A percentile compares a stretch with the other conserved stretches of the same genome.
phyloP scores from a whole-genome alignment of 1,140 invertebrate species.

The Pissodes strobi region DNA sequence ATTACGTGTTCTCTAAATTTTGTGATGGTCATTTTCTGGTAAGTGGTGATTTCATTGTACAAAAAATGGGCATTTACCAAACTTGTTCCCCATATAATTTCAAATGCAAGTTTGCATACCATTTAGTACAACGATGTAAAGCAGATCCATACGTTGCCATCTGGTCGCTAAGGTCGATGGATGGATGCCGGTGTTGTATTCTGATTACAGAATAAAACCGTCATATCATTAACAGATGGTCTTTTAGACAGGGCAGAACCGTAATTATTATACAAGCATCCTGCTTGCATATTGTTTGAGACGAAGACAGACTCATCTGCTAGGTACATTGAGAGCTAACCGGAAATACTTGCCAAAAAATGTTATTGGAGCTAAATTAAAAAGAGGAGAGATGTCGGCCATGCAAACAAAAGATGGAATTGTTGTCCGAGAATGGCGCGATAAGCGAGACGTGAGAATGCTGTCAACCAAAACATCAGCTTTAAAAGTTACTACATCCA shows the following conservation, averaged over 20 bases:
- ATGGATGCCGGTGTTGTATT: too few species aligned
- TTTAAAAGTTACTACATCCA: background rate
- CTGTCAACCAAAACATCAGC: conserved; percentile 53
- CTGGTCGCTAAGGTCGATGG: conserved; percentile 40
- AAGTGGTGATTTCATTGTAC: conserved; percentile 9
- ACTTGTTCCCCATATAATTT: conserved; percentile 21
- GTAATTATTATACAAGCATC: conserved; percentile 55
- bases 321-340: conserved; percentile 56
- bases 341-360: conserved; percentile 42
- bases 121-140: conserved; percentile 36
- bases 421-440: conserved; percentile 55
- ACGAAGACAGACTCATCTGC: conserved; percentile 44
- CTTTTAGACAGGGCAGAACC: background rate
- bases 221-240: background rate
- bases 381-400: conserved; percentile 46
- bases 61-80: conserved; percentile 31
- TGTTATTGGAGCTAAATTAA: conserved; percentile 46
- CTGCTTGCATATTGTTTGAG: conserved; percentile 50
- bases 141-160: conserved; percentile 38
- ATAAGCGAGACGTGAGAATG: conserved; percentile 54
- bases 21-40: conserved; percentile 17
- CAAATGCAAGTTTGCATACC: conserved; percentile 30
- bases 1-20: conserved; percentile 25
- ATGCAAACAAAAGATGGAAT: conserved; percentile 49
- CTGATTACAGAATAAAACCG: too few species aligned